phyloP scores from a whole-genome alignment of 2,113 vertebrate genomes.

The Ardeotis arabs region DNA sequence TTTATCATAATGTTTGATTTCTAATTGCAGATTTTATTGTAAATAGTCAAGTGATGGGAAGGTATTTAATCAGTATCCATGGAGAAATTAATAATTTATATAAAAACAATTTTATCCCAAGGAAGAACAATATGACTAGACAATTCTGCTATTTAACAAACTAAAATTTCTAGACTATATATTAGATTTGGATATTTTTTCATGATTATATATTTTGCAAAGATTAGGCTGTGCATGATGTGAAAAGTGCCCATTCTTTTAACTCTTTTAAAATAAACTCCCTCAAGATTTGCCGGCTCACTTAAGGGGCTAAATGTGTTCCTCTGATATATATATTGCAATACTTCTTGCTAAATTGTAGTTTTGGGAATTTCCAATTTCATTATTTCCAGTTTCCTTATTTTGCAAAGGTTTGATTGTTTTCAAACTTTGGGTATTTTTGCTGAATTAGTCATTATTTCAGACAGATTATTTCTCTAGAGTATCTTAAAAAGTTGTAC shows the following conservation, averaged over 20 bases:
- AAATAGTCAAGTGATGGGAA: neutral
- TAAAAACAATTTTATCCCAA: neutral
- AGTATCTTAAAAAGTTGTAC: neutral
- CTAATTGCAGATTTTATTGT: neutral
- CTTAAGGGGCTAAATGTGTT: neutral
- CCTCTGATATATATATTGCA: neutral
- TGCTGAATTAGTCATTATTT: neutral
- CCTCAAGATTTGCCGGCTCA: neutral
- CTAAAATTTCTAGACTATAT: neutral
- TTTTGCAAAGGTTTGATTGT: neutral
- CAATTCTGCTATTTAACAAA: neutral
- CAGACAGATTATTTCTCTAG: neutral
- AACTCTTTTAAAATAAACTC: neutral
- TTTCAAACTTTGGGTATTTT: neutral
- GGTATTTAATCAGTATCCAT: neutral
- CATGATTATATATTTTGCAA: neutral
- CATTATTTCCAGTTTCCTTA: neutral
- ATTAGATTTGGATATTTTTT: neutral
- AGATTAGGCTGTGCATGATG: neutral
- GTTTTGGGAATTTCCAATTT: neutral
- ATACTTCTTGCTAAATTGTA: neutral
- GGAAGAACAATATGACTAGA: neutral
- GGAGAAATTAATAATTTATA: neutral
- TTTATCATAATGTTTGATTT: neutral
- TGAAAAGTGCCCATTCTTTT: neutral